These are phyloP conservation scores for Cylas formicarius DNA, from an alignment of 1,140 invertebrate genomes.

Conservation along the genomic window DNA sequence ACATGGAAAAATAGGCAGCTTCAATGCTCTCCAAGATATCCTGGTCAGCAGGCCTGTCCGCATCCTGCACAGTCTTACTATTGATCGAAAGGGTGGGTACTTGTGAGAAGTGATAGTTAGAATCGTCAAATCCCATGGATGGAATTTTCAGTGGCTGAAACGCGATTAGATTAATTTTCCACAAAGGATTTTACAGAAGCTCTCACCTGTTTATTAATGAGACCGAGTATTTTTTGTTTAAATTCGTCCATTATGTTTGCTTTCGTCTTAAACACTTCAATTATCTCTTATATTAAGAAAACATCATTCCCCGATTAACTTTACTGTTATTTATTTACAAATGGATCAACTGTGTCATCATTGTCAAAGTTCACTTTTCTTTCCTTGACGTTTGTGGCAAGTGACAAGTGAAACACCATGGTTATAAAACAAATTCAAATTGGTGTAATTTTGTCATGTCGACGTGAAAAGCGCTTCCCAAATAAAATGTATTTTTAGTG, in stretches of 20 bases:
- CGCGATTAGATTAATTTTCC: constrained; percentile 5
- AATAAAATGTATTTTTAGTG: too few relatives aligned
- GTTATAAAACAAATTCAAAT: too few relatives aligned
- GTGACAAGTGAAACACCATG: too few relatives aligned
- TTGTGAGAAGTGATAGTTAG: constrained; percentile 40
- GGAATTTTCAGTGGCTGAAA: constrained; percentile 47
- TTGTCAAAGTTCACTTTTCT: too few relatives aligned
- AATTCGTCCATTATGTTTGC: constrained; percentile 46
- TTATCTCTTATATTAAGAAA: too few relatives aligned
- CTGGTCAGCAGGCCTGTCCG: constrained; percentile 58
- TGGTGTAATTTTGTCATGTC: too few relatives aligned
- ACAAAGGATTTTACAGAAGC: constrained; percentile 2
- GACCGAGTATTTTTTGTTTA: constrained; percentile 46
- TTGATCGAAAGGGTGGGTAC: constrained; percentile 36
- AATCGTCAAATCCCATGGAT: constrained; percentile 49
- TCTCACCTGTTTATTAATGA: constrained; percentile 49
- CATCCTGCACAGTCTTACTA: constrained; percentile 38
- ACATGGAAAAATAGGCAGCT: constrained; percentile 55
- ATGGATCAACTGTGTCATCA: too few relatives aligned
- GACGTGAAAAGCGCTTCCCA: too few relatives aligned
- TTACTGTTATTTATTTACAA: too few relatives aligned
- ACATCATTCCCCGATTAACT: too few relatives aligned
- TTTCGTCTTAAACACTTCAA: too few relatives aligned
- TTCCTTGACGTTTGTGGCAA: too few relatives aligned
- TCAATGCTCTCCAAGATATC: constrained; percentile 68